Percentiles rank a stretch among this genome's conserved stretches.
These are phyloP conservation scores for Ophthalmolycus amberensis DNA, from an alignment of 2,113 vertebrate genomes.

Conservation along the genomic window DNA sequence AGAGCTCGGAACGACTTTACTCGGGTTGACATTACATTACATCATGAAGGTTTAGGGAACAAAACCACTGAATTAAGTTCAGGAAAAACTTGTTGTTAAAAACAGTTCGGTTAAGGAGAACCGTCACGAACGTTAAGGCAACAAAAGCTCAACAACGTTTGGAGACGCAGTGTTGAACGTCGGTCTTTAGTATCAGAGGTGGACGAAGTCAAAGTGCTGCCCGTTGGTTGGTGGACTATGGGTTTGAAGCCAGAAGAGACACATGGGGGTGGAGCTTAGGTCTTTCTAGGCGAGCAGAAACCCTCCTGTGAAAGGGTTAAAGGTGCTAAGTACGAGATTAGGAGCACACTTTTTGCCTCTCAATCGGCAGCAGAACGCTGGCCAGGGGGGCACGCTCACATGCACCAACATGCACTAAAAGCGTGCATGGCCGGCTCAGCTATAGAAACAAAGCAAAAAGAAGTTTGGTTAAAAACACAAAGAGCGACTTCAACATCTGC, in stretches of 20 bases:
- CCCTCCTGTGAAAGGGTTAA: background rate
- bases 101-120: too few relatives aligned
- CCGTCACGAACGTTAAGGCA: too few relatives aligned
- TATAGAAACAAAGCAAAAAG: background rate
- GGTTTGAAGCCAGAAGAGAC: background rate
- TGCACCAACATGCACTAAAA: background rate
- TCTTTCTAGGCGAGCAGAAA: background rate
- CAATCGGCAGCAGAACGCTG: background rate
- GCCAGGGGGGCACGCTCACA: too few relatives aligned
- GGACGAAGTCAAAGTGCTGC: background rate
- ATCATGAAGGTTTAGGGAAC: too few relatives aligned
- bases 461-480: background rate
- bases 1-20: too few relatives aligned
- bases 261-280: background rate
- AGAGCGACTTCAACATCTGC: background rate
- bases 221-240: background rate
- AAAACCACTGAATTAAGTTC: too few relatives aligned
- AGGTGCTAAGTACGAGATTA: background rate
- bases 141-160: background rate
- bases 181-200: background rate
- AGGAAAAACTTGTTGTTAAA: too few relatives aligned
- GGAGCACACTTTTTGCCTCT: background rate
- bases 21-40: too few relatives aligned
- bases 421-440: background rate
- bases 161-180: background rate